Evolutionary conservation across 2,888 invertebrate species (phyloP).

Genomic region (Eupithecia tripunctaria): DNA sequence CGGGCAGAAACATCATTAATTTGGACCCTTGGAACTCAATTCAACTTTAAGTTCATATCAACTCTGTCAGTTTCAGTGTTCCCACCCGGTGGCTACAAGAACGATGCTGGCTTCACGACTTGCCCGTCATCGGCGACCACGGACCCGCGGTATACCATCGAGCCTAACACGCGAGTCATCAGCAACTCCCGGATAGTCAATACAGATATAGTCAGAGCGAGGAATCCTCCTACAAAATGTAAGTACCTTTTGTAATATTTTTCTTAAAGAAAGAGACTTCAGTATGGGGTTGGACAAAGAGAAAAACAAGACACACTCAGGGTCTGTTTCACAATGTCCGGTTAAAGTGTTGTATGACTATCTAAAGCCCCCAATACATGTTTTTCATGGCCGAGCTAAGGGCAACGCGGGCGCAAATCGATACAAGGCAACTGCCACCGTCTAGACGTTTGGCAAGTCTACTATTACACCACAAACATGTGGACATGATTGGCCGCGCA

Average conservation of each 20-base stretch:
- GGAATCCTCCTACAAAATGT: constrained; percentile 69
- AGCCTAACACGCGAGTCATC: constrained; percentile 89
- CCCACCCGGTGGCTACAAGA: constrained; percentile 76
- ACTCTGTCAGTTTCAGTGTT: constrained; percentile 68
- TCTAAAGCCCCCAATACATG: too few species aligned
- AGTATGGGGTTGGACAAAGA: too few species aligned
- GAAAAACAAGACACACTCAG: too few species aligned
- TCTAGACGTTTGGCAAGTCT: too few species aligned
- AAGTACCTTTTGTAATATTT: constrained; percentile 41
- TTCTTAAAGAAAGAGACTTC: background rate
- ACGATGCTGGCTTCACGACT: constrained; percentile 78
- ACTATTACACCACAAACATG: too few species aligned
- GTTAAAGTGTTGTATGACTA: too few species aligned
- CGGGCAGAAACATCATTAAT: background rate
- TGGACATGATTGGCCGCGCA: too few species aligned
- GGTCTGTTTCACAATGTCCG: too few species aligned
- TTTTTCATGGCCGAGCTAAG: too few species aligned
- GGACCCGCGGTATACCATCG: constrained; percentile 89
- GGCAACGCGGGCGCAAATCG: too few species aligned
- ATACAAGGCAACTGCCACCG: too few species aligned
- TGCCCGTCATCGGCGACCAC: constrained; percentile 68
- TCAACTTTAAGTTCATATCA: background rate
- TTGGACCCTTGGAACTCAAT: background rate
- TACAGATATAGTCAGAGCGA: constrained; percentile 90
- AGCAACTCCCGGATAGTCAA: constrained; percentile 86